A percentile compares a stretch with the other conserved stretches of the same genome.
Conservation (phyloP, 2,113 vertebrate genomes). For the Apodemus speciosus region DNA sequence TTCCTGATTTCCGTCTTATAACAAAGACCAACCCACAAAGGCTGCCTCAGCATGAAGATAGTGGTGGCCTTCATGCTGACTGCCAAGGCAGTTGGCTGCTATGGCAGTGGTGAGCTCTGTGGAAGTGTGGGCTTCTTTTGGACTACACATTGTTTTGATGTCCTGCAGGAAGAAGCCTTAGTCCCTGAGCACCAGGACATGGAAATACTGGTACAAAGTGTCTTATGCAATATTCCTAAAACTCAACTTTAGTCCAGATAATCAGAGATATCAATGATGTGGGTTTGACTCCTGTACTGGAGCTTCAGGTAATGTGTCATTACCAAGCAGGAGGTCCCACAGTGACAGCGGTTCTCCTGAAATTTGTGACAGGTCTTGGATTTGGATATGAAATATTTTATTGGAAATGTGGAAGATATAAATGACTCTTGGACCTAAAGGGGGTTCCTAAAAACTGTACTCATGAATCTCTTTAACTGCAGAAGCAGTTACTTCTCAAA, state of each 20-base stretch:
- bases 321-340: too few relatives aligned
- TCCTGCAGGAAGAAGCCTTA: neutral
- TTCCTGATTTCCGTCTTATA: neutral
- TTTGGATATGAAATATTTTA: neutral
- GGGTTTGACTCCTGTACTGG: neutral
- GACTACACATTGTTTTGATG: neutral
- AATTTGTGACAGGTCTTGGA: neutral
- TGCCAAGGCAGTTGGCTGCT: conserved; percentile 46
- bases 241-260: too few relatives aligned
- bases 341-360: too few relatives aligned
- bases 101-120: conserved; percentile 38
- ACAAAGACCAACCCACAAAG: neutral
- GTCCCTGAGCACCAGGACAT: neutral
- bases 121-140: neutral
- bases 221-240: too few relatives aligned
- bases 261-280: neutral
- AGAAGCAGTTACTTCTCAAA: neutral
- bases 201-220: neutral
- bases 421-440: too few relatives aligned
- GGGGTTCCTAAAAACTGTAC: neutral
- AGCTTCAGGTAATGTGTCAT: rapidly evolving
- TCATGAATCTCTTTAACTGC: neutral
- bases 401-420: too few relatives aligned
- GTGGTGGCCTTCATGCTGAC: neutral
- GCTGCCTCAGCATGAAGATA: conserved; percentile 54